phyloP scores from a whole-genome alignment of 2,797 vertebrate species.

The Phyllotis vaccarum region DNA sequence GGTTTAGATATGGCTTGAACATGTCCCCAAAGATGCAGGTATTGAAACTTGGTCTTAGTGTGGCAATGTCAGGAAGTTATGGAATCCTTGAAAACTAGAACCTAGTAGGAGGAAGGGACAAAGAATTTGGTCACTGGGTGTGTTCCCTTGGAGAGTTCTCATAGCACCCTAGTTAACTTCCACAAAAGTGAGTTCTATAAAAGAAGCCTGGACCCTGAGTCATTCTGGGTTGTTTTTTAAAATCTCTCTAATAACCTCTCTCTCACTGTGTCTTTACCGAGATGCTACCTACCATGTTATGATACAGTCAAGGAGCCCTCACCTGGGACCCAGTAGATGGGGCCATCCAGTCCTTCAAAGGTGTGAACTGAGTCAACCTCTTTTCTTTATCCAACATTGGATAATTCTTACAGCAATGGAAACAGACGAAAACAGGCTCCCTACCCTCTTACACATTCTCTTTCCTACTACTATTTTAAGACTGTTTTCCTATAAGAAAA shows the following conservation, averaged over 20 bases:
- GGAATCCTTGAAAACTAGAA: background rate
- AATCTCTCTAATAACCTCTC: background rate
- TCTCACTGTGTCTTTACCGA: background rate
- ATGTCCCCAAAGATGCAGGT: background rate
- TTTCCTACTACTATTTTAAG: background rate
- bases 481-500: slow-evolving; percentile 6
- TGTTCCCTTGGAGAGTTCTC: background rate
- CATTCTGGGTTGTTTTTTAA: background rate
- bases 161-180: background rate
- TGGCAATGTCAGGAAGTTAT: background rate
- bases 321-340: background rate
- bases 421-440: background rate
- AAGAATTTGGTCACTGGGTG: background rate
- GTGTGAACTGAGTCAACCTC: background rate
- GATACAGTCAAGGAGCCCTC: background rate
- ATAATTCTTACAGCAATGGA: background rate
- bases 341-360: background rate
- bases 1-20: background rate
- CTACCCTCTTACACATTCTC: background rate
- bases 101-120: background rate
- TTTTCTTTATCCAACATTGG: background rate
- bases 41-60: background rate
- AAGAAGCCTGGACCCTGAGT: background rate
- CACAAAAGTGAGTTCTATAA: background rate
- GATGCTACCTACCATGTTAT: background rate